These are phyloP conservation scores for Meteorus colon DNA, from an alignment of 2,888 invertebrate species.

Conservation along the genomic window DNA sequence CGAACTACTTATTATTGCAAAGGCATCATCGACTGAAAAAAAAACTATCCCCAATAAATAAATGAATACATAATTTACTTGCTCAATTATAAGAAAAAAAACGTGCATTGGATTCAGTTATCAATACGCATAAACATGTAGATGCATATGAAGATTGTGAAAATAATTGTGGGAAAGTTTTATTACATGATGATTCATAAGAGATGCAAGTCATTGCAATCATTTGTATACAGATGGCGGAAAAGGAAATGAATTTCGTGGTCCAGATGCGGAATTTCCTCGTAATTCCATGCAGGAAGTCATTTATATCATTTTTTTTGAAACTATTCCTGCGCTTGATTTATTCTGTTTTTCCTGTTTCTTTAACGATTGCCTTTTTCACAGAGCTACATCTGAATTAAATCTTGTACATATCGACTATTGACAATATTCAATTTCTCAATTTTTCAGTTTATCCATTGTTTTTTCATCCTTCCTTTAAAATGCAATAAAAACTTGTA, in stretches of 20 bases:
- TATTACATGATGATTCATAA: conserved; percentile 14
- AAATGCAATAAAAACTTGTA: not conserved
- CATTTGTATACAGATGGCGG: conserved; percentile 14
- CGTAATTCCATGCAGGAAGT: conserved; percentile 31
- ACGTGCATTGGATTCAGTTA: not conserved
- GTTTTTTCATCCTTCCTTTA: not conserved
- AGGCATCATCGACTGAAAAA: not conserved
- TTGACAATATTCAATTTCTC: no score
- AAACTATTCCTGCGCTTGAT: not conserved
- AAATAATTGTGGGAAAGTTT: conserved; percentile 17
- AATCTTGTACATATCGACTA: not conserved
- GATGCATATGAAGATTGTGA: not conserved
- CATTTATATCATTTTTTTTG: conserved; percentile 19
- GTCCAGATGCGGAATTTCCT: conserved; percentile 25
- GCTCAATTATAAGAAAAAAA: not conserved
- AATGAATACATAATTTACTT: not conserved
- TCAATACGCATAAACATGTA: not conserved
- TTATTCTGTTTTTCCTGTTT: not conserved
- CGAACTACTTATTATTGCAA: not conserved
- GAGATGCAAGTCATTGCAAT: conserved; percentile 11
- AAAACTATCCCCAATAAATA: not conserved
- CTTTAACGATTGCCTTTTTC: not conserved
- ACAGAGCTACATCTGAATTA: not conserved
- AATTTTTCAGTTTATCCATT: not conserved
- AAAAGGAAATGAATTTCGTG: conserved; percentile 40